Percentiles rank a stretch among this genome's conserved stretches.
Evolutionary conservation across 2,888 invertebrate species (phyloP).

Genomic region (Dolomedes plantarius): DNA sequence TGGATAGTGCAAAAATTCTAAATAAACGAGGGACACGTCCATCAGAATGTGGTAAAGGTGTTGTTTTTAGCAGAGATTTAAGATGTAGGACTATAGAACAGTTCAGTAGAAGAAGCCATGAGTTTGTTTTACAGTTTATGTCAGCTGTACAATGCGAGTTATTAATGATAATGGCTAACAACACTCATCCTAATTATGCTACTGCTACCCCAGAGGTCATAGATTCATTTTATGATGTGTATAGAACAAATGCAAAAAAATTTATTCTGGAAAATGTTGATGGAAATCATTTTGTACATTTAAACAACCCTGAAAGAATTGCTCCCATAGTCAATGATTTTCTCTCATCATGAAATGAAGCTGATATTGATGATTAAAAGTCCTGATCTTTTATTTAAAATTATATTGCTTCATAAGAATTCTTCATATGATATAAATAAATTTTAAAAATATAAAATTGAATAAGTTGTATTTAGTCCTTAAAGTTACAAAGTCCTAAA

Average conservation of each 20-base stretch:
- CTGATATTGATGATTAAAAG: too few species aligned
- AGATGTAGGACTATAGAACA: slow-evolving; percentile 81
- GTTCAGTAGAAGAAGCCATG: slow-evolving; percentile 32
- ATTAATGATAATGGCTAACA: slow-evolving; percentile 82
- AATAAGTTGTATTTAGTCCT: too few species aligned
- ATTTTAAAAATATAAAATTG: too few species aligned
- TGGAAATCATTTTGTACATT: slow-evolving; percentile 85
- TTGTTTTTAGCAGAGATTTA: slow-evolving; percentile 85
- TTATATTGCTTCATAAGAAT: too few species aligned
- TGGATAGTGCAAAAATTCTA: slow-evolving; percentile 82
- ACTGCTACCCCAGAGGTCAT: slow-evolving; percentile 68
- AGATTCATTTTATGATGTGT: slow-evolving; percentile 65
- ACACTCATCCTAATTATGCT: slow-evolving; percentile 79
- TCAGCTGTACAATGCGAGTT: slow-evolving; percentile 81
- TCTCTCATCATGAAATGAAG: neutral
- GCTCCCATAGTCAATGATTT: slow-evolving; percentile 74
- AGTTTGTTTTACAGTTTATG: slow-evolving; percentile 79
- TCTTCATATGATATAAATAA: too few species aligned
- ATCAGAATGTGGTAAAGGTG: slow-evolving; percentile 77
- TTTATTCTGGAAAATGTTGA: slow-evolving; percentile 78
- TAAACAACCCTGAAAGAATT: slow-evolving; percentile 82
- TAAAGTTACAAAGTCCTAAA: too few species aligned
- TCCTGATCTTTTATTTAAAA: too few species aligned
- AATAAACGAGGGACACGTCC: slow-evolving; percentile 82
- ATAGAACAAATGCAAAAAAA: slow-evolving; percentile 74